These are phyloP conservation scores for Reticulitermes lucifugus DNA, from an alignment of 2,888 invertebrate genomes.

Conservation along the genomic window DNA sequence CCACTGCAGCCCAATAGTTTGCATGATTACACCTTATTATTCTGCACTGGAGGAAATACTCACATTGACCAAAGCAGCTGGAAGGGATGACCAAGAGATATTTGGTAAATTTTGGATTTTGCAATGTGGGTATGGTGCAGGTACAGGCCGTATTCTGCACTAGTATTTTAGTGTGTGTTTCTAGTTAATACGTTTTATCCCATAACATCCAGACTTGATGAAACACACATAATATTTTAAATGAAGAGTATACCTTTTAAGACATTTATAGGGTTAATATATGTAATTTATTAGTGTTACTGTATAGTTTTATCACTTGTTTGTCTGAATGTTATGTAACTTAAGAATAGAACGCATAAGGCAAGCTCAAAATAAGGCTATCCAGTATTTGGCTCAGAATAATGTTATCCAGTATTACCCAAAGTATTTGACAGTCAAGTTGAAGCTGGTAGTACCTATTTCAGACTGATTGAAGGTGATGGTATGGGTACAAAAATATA, in stretches of 20 bases:
- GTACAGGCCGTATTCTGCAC: neutral
- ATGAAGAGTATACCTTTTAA: slow-evolving; percentile 17
- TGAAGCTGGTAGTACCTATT: slow-evolving; percentile 10
- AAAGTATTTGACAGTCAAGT: slow-evolving; percentile 13
- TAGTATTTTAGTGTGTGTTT: neutral
- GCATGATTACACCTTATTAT: neutral
- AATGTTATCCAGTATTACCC: slow-evolving; percentile 27
- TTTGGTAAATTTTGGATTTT: neutral
- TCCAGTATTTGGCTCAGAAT: neutral
- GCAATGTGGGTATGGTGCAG: slow-evolving; percentile 7
- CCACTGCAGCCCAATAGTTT: slow-evolving; percentile 9
- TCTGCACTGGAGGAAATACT: neutral
- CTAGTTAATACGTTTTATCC: slow-evolving; percentile 5
- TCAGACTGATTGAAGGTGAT: neutral
- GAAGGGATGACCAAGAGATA: neutral
- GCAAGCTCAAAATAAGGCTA: neutral
- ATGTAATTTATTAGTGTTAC: slow-evolving; percentile 27
- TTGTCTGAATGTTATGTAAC: neutral
- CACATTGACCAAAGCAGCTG: neutral
- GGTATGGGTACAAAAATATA: neutral
- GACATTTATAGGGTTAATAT: slow-evolving; percentile 7
- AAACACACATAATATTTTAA: neutral
- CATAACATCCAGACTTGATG: neutral
- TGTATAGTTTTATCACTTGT: slow-evolving; percentile 1
- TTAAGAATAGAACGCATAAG: neutral